Percentiles rank a stretch among this genome's conserved stretches.
Conservation (phyloP, 2,113 vertebrate genomes). For the Pollimyrus isidori region DNA sequence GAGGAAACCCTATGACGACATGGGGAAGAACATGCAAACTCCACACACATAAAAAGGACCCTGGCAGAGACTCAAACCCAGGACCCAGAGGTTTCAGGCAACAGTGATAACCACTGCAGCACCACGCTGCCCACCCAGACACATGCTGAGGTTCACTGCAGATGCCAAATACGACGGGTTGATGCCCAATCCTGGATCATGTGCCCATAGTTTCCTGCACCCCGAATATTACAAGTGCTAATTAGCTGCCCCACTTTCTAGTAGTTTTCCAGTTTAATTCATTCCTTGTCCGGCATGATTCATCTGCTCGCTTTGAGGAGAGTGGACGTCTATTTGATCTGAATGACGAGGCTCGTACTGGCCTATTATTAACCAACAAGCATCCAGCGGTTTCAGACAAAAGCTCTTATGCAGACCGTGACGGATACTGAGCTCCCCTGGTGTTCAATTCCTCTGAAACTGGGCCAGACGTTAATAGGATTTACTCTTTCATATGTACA, state of each 20-base stretch:
- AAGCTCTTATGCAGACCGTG: not conserved
- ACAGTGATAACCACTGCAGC: not conserved
- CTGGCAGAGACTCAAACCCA: not conserved
- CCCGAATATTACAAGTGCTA: too few species aligned
- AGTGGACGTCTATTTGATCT: not conserved
- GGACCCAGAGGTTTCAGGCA: not conserved
- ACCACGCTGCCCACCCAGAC: too few species aligned
- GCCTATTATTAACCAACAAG: not conserved
- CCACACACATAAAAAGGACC: too few species aligned
- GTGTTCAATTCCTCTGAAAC: not conserved
- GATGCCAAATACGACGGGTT: too few species aligned
- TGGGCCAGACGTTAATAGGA: not conserved
- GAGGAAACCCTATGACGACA: not conserved
- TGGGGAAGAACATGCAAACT: not conserved
- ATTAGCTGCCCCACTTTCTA: not conserved
- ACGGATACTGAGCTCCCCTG: not conserved
- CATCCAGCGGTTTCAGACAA: not conserved
- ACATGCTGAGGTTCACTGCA: too few species aligned
- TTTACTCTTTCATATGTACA: not conserved
- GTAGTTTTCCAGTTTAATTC: not conserved
- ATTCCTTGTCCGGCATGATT: not conserved
- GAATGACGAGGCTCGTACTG: not conserved
- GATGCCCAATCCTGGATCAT: too few species aligned
- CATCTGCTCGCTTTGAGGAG: not conserved
- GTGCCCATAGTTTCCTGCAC: too few species aligned